Evolutionary conservation across 1,140 invertebrate species (phyloP).

Genomic region (Ips nitidus): DNA sequence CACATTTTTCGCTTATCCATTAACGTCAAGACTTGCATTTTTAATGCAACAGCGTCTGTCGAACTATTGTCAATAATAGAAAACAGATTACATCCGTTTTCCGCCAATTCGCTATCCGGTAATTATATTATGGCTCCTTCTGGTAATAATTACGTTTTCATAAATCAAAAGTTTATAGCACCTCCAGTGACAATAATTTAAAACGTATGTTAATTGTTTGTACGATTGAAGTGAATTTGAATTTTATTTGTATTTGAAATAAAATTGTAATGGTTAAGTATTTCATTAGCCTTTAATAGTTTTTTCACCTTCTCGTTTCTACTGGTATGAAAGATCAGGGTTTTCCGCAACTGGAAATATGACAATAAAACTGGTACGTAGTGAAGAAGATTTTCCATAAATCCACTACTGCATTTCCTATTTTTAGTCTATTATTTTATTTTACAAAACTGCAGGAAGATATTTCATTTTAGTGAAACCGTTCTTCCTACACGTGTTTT

Average conservation of each 20-base stretch:
- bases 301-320: too few relatives aligned
- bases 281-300: not conserved
- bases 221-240: not conserved
- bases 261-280: too few relatives aligned
- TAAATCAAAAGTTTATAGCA: slow-evolving; percentile 18
- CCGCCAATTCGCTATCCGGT: slow-evolving; percentile 1
- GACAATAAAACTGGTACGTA: too few relatives aligned
- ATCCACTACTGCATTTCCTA: too few relatives aligned
- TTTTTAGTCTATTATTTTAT: too few relatives aligned
- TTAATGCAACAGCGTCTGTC: too few relatives aligned
- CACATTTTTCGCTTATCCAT: too few relatives aligned
- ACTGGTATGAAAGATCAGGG: not conserved
- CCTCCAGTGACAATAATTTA: slow-evolving; percentile 11
- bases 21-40: too few relatives aligned
- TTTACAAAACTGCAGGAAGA: not conserved
- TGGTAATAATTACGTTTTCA: slow-evolving; percentile 4
- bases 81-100: slow-evolving; percentile 21
- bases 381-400: too few relatives aligned
- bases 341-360: not conserved
- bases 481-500: not conserved
- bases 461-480: not conserved
- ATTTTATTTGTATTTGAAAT: too few relatives aligned
- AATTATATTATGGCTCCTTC: slow-evolving; percentile 7
- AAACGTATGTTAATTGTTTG: slow-evolving; percentile 7
- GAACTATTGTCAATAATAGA: not conserved